Percentiles rank a stretch among this genome's conserved stretches.
phyloP scores from a whole-genome alignment of 2,797 vertebrate genomes.

The Aldrovandia affinis region DNA sequence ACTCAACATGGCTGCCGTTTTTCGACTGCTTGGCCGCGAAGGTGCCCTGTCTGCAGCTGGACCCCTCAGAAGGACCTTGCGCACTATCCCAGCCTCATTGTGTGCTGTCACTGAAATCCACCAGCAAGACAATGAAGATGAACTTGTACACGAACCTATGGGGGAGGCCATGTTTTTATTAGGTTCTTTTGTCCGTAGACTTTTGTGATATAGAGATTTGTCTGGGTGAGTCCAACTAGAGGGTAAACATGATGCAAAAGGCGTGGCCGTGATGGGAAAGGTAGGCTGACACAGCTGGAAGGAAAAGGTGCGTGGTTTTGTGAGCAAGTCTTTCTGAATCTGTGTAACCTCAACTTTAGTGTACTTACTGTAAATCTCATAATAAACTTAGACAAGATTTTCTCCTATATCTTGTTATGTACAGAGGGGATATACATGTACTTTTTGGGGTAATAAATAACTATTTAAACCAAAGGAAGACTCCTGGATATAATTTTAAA shows the following conservation, averaged over 20 bases:
- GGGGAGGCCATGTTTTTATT: background rate
- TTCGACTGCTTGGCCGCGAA: background rate
- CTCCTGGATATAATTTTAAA: background rate
- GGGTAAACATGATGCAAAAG: background rate
- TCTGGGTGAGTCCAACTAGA: background rate
- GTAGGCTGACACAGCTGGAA: constrained; percentile 6
- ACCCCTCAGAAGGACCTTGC: background rate
- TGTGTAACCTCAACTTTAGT: background rate
- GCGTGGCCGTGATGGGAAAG: background rate
- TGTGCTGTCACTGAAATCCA: background rate
- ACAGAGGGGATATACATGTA: background rate
- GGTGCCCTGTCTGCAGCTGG: background rate
- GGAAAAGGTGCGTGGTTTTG: background rate
- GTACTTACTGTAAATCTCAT: background rate
- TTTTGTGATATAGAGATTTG: background rate
- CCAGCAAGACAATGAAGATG: background rate
- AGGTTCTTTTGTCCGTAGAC: background rate
- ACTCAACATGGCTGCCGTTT: background rate
- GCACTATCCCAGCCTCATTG: background rate
- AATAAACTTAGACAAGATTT: background rate
- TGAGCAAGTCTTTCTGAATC: background rate
- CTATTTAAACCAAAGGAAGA: background rate
- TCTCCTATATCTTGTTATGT: background rate
- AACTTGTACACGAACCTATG: background rate
- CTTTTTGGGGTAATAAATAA: background rate